A percentile compares a stretch with the other conserved stretches of the same genome.
Conservation (phyloP, 2,888 invertebrate species). For the Mellilla xanthometata region DNA sequence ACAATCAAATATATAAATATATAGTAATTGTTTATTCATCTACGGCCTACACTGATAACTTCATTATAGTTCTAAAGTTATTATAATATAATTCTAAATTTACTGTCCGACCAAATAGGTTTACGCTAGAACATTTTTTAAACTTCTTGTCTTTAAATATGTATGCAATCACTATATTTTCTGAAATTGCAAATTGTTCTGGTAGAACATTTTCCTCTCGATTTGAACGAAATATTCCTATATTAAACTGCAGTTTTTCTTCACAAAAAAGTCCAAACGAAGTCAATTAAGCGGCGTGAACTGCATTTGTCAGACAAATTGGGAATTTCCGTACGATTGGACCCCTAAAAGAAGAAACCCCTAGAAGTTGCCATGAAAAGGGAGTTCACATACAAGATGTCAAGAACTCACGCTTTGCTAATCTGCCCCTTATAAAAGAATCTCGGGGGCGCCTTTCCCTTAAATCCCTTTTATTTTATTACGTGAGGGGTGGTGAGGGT, state of each 20-base stretch:
- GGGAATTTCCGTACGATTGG: constrained; percentile 35
- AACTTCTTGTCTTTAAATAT: too few species aligned
- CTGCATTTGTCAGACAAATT: constrained; percentile 58
- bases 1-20: too few species aligned
- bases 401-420: constrained; percentile 40
- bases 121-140: too few species aligned
- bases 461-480: constrained; percentile 60
- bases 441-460: constrained; percentile 44
- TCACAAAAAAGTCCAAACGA: constrained; percentile 37
- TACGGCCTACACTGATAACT: too few species aligned
- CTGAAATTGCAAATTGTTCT: neutral
- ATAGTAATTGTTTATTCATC: too few species aligned
- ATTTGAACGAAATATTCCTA: constrained; percentile 7
- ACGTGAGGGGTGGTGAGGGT: constrained; percentile 27
- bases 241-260: constrained; percentile 15
- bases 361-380: constrained; percentile 21
- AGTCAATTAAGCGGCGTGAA: constrained; percentile 52
- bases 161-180: neutral
- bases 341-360: constrained; percentile 30
- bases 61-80: too few species aligned
- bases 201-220: constrained; percentile 7
- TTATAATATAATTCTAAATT: too few species aligned
- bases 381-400: constrained; percentile 41
- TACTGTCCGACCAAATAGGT: too few species aligned
- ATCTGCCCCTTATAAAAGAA: constrained; percentile 45